These are phyloP conservation scores for Polydrusus tereticollis DNA, from an alignment of 2,888 invertebrate genomes.

Conservation along the genomic window DNA sequence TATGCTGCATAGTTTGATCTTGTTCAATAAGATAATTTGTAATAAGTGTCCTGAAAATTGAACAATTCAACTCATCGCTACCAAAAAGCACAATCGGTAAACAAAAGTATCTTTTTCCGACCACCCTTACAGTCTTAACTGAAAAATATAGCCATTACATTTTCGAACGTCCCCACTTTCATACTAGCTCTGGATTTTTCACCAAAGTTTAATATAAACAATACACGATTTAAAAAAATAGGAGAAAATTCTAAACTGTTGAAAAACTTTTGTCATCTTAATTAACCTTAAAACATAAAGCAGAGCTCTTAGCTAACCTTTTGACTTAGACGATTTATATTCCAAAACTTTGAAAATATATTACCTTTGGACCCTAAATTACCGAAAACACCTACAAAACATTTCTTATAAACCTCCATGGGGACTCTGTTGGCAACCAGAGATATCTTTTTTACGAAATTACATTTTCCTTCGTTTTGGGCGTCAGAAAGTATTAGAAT, in stretches of 20 bases:
- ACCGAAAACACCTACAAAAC: constrained; percentile 51
- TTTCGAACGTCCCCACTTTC: too few species aligned
- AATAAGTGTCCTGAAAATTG: too few species aligned
- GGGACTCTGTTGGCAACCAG: constrained; percentile 13
- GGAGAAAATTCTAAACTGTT: background rate
- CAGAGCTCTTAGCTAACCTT: background rate
- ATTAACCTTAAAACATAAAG: background rate
- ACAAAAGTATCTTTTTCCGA: too few species aligned
- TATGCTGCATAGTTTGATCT: too few species aligned
- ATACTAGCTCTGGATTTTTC: too few species aligned
- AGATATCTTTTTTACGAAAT: constrained; percentile 2
- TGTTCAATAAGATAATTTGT: too few species aligned
- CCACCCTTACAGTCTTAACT: too few species aligned
- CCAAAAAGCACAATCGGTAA: too few species aligned
- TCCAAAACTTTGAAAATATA: constrained; percentile 61
- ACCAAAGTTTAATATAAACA: background rate
- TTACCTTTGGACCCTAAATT: constrained; percentile 49
- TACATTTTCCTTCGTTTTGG: background rate
- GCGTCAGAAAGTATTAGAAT: background rate
- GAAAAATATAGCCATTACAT: too few species aligned
- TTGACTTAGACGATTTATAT: constrained; percentile 53
- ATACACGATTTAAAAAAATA: background rate
- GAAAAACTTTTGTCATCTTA: background rate
- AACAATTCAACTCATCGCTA: too few species aligned
- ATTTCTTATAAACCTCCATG: constrained; percentile 54